Conservation (phyloP, 2,888 invertebrate species). For the Synanthedon myopaeformis region DNA sequence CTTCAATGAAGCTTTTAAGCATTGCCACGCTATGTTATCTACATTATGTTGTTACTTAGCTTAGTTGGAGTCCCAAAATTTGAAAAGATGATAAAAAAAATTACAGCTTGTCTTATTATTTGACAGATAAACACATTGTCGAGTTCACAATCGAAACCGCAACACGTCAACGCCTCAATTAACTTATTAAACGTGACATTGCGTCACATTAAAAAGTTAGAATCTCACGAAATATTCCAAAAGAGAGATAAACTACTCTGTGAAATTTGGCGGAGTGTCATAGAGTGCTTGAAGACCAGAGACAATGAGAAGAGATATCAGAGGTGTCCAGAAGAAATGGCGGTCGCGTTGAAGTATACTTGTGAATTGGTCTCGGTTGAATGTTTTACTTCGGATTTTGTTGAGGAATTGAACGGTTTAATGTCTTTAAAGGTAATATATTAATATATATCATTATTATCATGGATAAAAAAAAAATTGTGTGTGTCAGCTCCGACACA, state of each 20-base stretch:
- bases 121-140: conserved; percentile 44
- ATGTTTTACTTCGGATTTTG: conserved; percentile 30
- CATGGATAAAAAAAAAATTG: too few species aligned
- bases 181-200: conserved; percentile 40
- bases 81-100: too few species aligned
- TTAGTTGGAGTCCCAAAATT: too few species aligned
- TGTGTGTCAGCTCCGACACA: too few species aligned
- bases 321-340: conserved; percentile 33
- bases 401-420: conserved; percentile 34
- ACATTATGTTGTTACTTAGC: too few species aligned
- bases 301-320: conserved; percentile 17
- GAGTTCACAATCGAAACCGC: conserved; percentile 29
- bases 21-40: too few species aligned
- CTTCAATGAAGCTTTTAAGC: too few species aligned
- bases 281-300: conserved; percentile 24
- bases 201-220: conserved; percentile 48
- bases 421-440: conserved; percentile 16
- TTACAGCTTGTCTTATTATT: neutral
- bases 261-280: conserved; percentile 42
- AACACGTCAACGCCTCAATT: conserved; percentile 40
- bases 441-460: neutral
- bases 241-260: conserved; percentile 38
- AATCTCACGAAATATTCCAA: conserved; percentile 37
- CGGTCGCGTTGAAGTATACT: conserved; percentile 36
- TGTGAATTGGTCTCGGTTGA: conserved; percentile 46